Evolutionary conservation across 2,113 vertebrate species (phyloP).

Genomic region (Cinclus cinclus): DNA sequence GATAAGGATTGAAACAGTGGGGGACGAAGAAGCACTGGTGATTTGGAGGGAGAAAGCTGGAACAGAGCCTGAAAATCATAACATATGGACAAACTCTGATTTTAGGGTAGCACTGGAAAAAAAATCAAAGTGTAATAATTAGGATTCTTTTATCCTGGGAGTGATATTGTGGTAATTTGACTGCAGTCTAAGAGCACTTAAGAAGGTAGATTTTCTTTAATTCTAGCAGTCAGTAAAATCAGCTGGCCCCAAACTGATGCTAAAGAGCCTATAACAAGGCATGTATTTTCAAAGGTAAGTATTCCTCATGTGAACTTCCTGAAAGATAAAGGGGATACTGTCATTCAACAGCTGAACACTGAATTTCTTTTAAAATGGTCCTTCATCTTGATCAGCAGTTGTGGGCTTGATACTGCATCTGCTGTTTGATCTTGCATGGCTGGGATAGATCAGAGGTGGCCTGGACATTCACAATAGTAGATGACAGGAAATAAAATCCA

Average conservation of each 20-base stretch:
- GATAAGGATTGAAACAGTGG: neutral
- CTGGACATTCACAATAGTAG: neutral
- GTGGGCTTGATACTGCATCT: neutral
- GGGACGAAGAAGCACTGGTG: neutral
- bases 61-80: neutral
- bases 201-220: neutral
- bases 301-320: neutral
- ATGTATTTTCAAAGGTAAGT: neutral
- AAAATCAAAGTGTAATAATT: neutral
- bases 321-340: neutral
- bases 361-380: neutral
- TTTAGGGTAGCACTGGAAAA: neutral
- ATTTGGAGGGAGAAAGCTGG: neutral
- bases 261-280: neutral
- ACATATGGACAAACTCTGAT: neutral
- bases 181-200: neutral
- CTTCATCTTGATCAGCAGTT: neutral
- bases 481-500: neutral
- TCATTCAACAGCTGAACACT: neutral
- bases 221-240: neutral
- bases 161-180: neutral
- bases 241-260: neutral
- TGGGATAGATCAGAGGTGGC: neutral
- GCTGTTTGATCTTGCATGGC: neutral
- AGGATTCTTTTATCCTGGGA: neutral